A percentile compares a stretch with the other conserved stretches of the same genome.
phyloP scores from a whole-genome alignment of 1,140 invertebrate genomes.

The Galleria mellonella region DNA sequence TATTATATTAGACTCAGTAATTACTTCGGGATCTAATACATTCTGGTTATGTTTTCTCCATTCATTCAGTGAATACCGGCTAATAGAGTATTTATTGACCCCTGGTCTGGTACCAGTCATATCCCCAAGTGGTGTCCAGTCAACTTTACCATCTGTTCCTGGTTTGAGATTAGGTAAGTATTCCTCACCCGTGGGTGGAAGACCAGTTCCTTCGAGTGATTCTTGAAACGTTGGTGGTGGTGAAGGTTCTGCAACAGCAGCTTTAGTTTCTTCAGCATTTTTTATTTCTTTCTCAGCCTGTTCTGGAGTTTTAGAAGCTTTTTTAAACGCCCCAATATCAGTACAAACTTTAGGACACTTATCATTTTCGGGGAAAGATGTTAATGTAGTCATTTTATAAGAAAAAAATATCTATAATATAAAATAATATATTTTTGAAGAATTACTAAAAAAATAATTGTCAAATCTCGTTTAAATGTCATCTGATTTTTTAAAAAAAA shows the following conservation, averaged over 20 bases:
- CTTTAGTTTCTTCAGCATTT: slow-evolving; percentile 24
- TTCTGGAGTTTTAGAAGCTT: slow-evolving; percentile 37
- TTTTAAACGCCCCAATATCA: slow-evolving; percentile 56
- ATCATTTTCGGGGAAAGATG: slow-evolving; percentile 48
- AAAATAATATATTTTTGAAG: no score
- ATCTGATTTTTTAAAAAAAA: no score
- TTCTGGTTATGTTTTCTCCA: slow-evolving; percentile 80
- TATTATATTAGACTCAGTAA: slow-evolving; percentile 67
- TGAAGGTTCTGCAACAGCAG: background rate
- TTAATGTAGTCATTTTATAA: slow-evolving; percentile 5
- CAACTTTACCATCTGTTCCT: slow-evolving; percentile 80
- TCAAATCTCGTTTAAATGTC: no score
- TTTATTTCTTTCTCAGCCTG: slow-evolving; percentile 36
- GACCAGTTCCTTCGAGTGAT: slow-evolving; percentile 5
- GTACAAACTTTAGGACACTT: slow-evolving; percentile 51
- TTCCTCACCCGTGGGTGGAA: slow-evolving; percentile 43
- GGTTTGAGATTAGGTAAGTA: slow-evolving; percentile 74
- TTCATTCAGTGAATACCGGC: slow-evolving; percentile 79
- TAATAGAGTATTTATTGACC: slow-evolving; percentile 83
- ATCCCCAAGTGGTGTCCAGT: slow-evolving; percentile 79
- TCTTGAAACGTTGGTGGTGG: slow-evolving; percentile 5
- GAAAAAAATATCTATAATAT: no score
- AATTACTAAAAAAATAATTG: background rate
- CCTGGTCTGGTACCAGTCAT: slow-evolving; percentile 82
- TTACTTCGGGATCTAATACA: slow-evolving; percentile 70